Conservation (phyloP, 2,113 vertebrate genomes). For the Clarias batrachus region DNA sequence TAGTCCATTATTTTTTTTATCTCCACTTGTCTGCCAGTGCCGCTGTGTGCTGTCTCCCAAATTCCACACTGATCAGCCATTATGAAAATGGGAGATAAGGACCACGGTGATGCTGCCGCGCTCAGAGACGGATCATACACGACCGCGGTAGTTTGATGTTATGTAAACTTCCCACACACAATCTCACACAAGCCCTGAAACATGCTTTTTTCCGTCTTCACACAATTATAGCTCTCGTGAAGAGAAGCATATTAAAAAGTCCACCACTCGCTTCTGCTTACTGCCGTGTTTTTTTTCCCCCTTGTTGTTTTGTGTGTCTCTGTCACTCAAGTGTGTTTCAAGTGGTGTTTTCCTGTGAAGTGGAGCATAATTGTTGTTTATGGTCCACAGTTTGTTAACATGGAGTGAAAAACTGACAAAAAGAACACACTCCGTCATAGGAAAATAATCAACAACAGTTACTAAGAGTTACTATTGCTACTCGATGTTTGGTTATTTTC, state of each 20-base stretch:
- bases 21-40: not conserved
- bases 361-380: conserved; percentile 29
- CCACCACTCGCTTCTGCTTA: not conserved
- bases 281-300: not conserved
- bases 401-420: not conserved
- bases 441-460: not conserved
- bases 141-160: conserved; percentile 28
- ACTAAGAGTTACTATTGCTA: not conserved
- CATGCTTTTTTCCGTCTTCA: not conserved
- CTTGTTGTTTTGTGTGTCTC: not conserved
- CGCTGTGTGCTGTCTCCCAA: not conserved
- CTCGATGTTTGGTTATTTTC: not conserved
- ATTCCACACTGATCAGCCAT: conserved; percentile 31
- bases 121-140: conserved; percentile 8
- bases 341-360: conserved; percentile 17
- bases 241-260: conserved; percentile 21
- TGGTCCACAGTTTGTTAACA: conserved; percentile 19
- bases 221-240: conserved; percentile 34
- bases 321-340: conserved; percentile 12
- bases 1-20: not conserved
- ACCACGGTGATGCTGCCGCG: not conserved
- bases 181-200: conserved; percentile 34
- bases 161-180: conserved; percentile 44
- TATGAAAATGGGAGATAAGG: conserved; percentile 26
- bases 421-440: not conserved